phyloP scores from a whole-genome alignment of 2,113 vertebrate species.

The Cnemophilus loriae region DNA sequence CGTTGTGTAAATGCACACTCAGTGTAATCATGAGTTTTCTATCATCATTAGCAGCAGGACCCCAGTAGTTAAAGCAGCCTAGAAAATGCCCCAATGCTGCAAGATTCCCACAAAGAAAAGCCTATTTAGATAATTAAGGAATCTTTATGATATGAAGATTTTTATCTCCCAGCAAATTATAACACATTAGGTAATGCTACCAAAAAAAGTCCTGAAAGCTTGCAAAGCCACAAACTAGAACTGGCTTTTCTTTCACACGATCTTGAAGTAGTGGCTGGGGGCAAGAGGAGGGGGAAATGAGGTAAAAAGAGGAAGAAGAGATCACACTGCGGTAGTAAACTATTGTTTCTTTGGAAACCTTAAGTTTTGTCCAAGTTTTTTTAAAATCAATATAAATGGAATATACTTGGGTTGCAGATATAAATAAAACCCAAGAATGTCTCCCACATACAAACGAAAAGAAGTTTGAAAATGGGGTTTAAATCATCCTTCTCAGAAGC shows the following conservation, averaged over 20 bases:
- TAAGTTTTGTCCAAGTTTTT: not conserved
- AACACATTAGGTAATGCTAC: not conserved
- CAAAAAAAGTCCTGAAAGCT: not conserved
- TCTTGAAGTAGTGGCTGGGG: not conserved
- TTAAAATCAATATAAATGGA: not conserved
- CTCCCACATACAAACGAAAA: not conserved
- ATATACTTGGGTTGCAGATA: not conserved
- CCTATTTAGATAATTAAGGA: slow-evolving; percentile 51
- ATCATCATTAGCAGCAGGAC: slow-evolving; percentile 46
- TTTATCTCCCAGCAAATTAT: not conserved
- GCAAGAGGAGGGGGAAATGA: not conserved
- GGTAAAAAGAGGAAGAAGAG: not conserved
- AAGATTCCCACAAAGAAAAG: slow-evolving; percentile 12
- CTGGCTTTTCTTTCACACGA: not conserved
- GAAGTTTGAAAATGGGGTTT: not conserved
- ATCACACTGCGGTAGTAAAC: not conserved
- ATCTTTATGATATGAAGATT: slow-evolving; percentile 22
- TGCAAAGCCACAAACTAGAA: not conserved
- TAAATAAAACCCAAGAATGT: not conserved
- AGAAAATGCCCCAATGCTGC: not conserved
- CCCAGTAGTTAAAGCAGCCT: slow-evolving; percentile 16
- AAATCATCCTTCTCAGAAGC: not conserved
- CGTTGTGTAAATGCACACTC: slow-evolving; percentile 24
- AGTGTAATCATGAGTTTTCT: slow-evolving; percentile 3
- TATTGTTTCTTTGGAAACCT: not conserved